Percentiles rank a stretch among this genome's conserved stretches.
Evolutionary conservation across 2,797 vertebrate species (phyloP).

Genomic region (Notolepis coatsorum): DNA sequence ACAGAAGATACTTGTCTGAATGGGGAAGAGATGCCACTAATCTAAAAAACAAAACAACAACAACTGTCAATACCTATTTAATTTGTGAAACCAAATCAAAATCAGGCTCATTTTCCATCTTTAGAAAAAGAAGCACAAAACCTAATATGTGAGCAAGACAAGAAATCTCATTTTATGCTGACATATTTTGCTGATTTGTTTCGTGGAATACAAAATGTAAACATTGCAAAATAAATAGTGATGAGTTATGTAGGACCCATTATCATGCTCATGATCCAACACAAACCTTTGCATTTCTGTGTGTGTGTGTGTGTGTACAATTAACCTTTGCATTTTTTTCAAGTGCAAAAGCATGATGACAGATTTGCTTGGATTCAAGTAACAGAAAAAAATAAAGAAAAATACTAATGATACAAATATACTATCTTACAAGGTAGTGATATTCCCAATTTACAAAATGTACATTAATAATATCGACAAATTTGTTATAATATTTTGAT

Average conservation of each 20-base stretch:
- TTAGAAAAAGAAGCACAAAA: conserved; percentile 88
- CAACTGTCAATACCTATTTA: conserved; percentile 83
- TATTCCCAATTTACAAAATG: conserved; percentile 95
- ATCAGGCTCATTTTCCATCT: conserved; percentile 85
- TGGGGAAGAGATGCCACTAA: conserved; percentile 87
- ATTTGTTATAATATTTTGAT: conserved; percentile 72
- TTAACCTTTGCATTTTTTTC: conserved; percentile 85
- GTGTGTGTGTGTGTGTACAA: conserved; percentile 3
- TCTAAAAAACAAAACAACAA: conserved; percentile 90
- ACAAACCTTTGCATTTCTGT: conserved; percentile 58
- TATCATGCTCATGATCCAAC: conserved; percentile 93
- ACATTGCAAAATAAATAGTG: conserved; percentile 98
- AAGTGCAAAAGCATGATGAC: conserved; percentile 96
- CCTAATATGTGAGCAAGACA: conserved; percentile 87
- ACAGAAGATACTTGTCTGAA: conserved; percentile 91
- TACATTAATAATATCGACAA: conserved; percentile 91
- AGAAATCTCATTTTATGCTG: conserved; percentile 86
- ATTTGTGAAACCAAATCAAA: conserved; percentile 91
- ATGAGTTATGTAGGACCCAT: conserved; percentile 91
- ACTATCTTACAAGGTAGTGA: conserved; percentile 98
- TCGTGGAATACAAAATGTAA: conserved; percentile 98
- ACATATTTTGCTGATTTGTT: conserved; percentile 93
- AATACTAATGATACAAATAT: conserved; percentile 96
- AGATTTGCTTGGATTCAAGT: conserved; percentile 91
- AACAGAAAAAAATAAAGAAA: conserved; percentile 96